Evolutionary conservation across 2,113 vertebrate species (phyloP).

Genomic region (Gallinago paraguaiae): DNA sequence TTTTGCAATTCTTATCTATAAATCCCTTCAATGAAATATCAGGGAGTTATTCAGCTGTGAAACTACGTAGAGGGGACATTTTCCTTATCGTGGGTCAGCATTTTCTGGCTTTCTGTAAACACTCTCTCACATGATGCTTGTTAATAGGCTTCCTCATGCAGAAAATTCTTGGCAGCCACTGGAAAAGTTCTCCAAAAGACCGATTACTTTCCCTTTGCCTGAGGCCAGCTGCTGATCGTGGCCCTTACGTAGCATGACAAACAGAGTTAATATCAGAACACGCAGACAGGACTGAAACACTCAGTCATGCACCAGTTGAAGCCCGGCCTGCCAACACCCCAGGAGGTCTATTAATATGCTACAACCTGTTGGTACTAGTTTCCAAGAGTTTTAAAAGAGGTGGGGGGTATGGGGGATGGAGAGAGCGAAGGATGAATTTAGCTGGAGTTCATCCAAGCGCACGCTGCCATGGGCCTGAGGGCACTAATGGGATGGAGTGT

Average conservation of each 20-base stretch:
- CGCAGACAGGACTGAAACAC: neutral
- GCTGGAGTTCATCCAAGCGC: neutral
- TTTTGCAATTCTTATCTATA: slow-evolving; percentile 62
- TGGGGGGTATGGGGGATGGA: neutral
- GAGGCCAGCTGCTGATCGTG: slow-evolving; percentile 44
- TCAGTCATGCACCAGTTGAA: slow-evolving; percentile 35
- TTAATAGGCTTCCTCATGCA: slow-evolving; percentile 76
- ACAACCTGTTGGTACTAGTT: slow-evolving; percentile 19
- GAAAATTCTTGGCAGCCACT: slow-evolving; percentile 70
- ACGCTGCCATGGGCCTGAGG: neutral
- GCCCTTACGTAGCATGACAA: slow-evolving; percentile 46
- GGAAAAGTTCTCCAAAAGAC: slow-evolving; percentile 65
- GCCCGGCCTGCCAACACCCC: neutral
- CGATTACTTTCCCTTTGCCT: slow-evolving; percentile 62
- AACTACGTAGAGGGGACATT: slow-evolving; percentile 57
- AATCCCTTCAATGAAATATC: slow-evolving; percentile 69
- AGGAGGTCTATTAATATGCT: neutral
- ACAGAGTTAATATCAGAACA: slow-evolving; percentile 44
- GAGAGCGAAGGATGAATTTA: neutral
- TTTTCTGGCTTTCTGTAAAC: slow-evolving; percentile 73
- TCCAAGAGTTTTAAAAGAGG: neutral
- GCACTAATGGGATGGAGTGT: neutral
- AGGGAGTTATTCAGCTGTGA: slow-evolving; percentile 50
- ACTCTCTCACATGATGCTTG: slow-evolving; percentile 63
- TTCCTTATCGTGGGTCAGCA: slow-evolving; percentile 66